Evolutionary conservation across 2,113 vertebrate species (phyloP), one percentile per base, ranked within the genome.

Genomic region (Misgurnus anguillicaudatus): DNA sequence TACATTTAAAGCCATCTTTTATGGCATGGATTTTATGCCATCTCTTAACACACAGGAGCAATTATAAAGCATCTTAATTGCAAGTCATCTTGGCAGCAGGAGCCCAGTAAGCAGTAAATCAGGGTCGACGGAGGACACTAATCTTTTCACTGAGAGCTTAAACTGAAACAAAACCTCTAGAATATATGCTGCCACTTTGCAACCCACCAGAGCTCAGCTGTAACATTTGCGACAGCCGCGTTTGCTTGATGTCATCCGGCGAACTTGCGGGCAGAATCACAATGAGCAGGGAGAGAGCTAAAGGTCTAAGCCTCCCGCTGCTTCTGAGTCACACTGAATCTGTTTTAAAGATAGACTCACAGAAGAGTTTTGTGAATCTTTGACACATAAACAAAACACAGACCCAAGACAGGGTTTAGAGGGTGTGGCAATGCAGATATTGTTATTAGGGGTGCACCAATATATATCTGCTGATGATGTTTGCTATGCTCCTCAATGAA

Each of bases 1-100:
- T 75, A 75, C 41, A 68, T 74, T 86, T 71, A 80, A 86, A 73
- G 47, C 84, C 17, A 24, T 80, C 38, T 86, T 84, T 88, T 74
- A 86, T 81, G 42, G 45, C 68, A 83, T 83, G 68, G 85, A 89
- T 91, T 90, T 86, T 87, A 85, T 82, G 79, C 80, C 79, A 73
- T 79, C 66, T 64, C 68, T 57, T 82, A 86, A 86, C 84, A 86
- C 71, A 82, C 79, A 70, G 66, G 77, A 72, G 76, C 78, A 80
- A 85, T 86, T 87, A 84, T 85, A 79, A 84, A 80, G 69, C 62
- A 41, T 86, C 81, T 85, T 86, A 78, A 85, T 88, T 87, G 78
- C 51, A 79, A 0, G 39, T 78, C 77, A 82, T 80, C 85, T 80
- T 86, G 85, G 76, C 80, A 75, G 67, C 63, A 36, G n/a, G 24